Conservation (phyloP, 2,797 vertebrate species). For the Psittacula echo region DNA sequence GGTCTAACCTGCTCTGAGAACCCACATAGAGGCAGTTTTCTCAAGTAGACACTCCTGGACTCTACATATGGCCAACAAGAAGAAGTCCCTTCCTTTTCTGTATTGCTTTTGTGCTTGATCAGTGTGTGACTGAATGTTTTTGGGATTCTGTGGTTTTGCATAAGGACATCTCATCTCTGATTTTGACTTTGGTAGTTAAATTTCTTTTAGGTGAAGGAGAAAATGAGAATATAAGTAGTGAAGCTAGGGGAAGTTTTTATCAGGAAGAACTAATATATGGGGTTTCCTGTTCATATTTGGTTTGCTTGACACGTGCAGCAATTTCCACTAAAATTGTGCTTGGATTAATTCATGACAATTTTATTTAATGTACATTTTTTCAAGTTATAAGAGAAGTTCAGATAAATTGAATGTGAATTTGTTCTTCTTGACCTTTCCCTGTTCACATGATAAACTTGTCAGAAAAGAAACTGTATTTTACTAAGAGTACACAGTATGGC, state of each 20-base stretch:
- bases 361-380: background rate
- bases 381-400: background rate
- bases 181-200: background rate
- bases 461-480: background rate
- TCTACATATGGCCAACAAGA: background rate
- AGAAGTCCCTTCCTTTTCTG: background rate
- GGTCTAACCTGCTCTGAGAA: background rate
- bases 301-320: background rate
- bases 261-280: background rate
- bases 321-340: background rate
- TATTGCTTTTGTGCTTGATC: background rate
- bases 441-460: background rate
- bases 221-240: background rate
- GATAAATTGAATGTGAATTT: background rate
- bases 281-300: background rate
- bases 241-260: background rate
- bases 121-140: background rate
- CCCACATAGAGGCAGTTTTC: background rate
- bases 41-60: background rate
- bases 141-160: background rate
- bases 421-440: background rate
- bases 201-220: background rate
- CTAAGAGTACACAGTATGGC: background rate
- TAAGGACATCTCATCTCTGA: background rate
- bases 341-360: background rate